Percentiles rank a stretch among this genome's conserved stretches.
Conservation (phyloP, 2,888 invertebrate genomes). For the Eudasyphora cyanicolor region DNA sequence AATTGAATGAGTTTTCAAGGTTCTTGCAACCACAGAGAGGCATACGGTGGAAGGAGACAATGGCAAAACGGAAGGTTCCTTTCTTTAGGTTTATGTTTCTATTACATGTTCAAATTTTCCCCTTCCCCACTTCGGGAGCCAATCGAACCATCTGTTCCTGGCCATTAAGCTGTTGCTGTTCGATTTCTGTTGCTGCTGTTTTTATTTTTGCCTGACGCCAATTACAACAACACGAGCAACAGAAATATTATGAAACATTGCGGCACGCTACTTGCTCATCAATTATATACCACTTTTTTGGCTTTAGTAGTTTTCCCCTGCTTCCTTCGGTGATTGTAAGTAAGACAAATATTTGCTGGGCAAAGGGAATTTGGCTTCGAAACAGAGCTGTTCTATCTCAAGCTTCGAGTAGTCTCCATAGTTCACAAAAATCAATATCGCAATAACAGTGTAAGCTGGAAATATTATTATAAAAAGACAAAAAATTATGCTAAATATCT, state of each 20-base stretch:
- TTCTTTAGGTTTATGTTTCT: slow-evolving; percentile 14
- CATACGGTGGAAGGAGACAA: background rate
- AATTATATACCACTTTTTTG: slow-evolving; percentile 44
- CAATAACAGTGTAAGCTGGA: too few species aligned
- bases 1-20: slow-evolving; percentile 43
- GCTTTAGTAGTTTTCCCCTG: slow-evolving; percentile 1
- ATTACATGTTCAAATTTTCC: slow-evolving; percentile 19
- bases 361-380: background rate
- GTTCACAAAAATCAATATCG: too few species aligned
- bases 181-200: slow-evolving; percentile 42
- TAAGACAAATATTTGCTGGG: slow-evolving; percentile 1
- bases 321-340: background rate
- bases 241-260: slow-evolving; percentile 31
- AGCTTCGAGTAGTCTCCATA: background rate
- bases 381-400: slow-evolving; percentile 7
- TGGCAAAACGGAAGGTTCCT: background rate
- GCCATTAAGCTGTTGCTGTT: slow-evolving; percentile 53
- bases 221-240: slow-evolving; percentile 33
- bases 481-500: too few species aligned
- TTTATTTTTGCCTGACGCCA: slow-evolving; percentile 45
- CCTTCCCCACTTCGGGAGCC: background rate
- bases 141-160: background rate
- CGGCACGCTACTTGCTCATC: slow-evolving; percentile 51
- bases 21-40: background rate
- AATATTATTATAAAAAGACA: too few species aligned